Conservation (phyloP, 2,797 vertebrate species). For the Eulemur rubriventer region DNA sequence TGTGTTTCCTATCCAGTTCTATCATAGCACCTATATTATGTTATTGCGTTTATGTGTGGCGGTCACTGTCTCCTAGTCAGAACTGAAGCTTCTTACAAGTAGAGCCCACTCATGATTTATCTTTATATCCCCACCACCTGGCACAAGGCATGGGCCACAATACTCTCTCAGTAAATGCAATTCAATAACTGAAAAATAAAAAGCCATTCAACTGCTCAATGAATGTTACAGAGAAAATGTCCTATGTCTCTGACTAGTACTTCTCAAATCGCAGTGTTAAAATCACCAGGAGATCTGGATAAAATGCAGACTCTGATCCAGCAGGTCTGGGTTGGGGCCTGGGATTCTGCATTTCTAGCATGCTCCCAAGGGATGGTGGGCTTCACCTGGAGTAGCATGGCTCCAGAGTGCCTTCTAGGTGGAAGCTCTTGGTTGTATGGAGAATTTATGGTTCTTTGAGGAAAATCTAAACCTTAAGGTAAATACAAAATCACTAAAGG, state of each 20-base stretch:
- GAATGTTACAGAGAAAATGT: not conserved
- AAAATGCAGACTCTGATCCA: not conserved
- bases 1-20: not conserved
- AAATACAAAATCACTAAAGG: not conserved
- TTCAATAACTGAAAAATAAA: not conserved
- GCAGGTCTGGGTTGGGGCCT: too few species aligned
- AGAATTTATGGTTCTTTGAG: not conserved
- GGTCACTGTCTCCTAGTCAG: not conserved
- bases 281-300: not conserved
- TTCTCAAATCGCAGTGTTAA: not conserved
- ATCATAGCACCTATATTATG: not conserved
- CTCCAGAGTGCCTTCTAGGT: not conserved
- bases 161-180: not conserved
- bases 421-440: not conserved
- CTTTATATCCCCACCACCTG: not conserved
- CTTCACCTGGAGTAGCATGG: accelerated
- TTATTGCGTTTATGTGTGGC: not conserved
- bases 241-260: not conserved
- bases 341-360: not conserved
- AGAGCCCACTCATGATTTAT: not conserved
- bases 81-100: not conserved
- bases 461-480: not conserved
- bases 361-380: accelerated
- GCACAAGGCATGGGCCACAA: not conserved
- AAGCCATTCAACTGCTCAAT: not conserved